phyloP scores from a whole-genome alignment of 2,797 vertebrate genomes.

The Oreonectes daqikongensis region DNA sequence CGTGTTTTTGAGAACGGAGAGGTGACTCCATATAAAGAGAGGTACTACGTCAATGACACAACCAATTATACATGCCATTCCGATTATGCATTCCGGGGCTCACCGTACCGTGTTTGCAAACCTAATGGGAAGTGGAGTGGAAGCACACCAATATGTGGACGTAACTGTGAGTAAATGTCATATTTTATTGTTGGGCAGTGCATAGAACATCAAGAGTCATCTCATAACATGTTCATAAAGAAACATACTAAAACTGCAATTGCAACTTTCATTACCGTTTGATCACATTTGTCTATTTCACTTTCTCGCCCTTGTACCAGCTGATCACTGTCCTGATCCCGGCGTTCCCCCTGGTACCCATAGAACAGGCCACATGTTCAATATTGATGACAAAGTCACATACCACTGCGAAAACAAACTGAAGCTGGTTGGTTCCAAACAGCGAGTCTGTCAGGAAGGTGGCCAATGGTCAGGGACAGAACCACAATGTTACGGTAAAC shows the following conservation, averaged over 20 bases:
- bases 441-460: constrained; percentile 69
- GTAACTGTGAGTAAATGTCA: constrained; percentile 64
- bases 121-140: constrained; percentile 74
- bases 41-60: constrained; percentile 66
- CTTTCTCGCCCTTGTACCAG: constrained; percentile 51
- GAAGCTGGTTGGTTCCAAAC: constrained; percentile 71
- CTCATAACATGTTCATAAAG: too few species aligned
- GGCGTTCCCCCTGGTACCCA: constrained; percentile 73
- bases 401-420: constrained; percentile 71
- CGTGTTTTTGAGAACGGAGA: constrained; percentile 66
- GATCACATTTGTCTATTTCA: not conserved
- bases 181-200: too few species aligned
- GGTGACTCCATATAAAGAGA: constrained; percentile 54
- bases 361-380: constrained; percentile 68
- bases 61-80: constrained; percentile 68
- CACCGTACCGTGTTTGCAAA: constrained; percentile 69
- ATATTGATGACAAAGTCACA: constrained; percentile 68
- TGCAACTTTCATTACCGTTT: too few species aligned
- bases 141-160: constrained; percentile 68
- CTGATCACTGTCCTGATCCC: constrained; percentile 70
- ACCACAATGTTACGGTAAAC: constrained; percentile 71
- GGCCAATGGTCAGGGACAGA: constrained; percentile 74
- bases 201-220: too few species aligned
- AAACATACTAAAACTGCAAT: too few species aligned
- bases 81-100: constrained; percentile 68